phyloP scores from a whole-genome alignment of 92 coral and sea anemone genomes.

The Zoanthus sociatus region DNA sequence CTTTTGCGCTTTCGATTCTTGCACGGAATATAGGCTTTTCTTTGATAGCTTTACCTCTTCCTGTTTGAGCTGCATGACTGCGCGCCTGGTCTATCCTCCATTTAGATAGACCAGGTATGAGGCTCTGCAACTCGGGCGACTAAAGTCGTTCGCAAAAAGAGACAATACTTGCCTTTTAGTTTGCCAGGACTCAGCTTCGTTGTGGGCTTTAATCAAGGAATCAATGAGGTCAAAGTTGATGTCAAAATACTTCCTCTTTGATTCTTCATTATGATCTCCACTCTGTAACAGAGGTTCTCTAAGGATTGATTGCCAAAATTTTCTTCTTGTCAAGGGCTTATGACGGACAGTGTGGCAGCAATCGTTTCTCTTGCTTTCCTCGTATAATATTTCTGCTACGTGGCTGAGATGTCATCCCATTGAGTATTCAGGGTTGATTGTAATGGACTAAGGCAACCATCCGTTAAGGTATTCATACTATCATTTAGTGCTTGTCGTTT shows the following conservation, averaged over 20 bases:
- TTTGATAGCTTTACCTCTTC: slow-evolving; percentile 20
- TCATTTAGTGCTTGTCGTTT: slow-evolving; percentile 42
- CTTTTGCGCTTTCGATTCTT: background rate
- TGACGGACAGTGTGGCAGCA: slow-evolving; percentile 42
- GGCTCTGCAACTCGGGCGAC: background rate
- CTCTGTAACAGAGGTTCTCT: slow-evolving; percentile 39
- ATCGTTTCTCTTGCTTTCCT: slow-evolving; percentile 52
- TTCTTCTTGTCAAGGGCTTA: slow-evolving; percentile 66
- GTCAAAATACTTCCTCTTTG: slow-evolving; percentile 56
- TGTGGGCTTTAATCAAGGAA: slow-evolving; percentile 36
- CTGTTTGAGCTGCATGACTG: slow-evolving; percentile 5
- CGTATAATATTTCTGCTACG: slow-evolving; percentile 49
- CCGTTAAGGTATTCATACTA: background rate
- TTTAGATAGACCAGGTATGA: slow-evolving; percentile 18
- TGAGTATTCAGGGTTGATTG: background rate
- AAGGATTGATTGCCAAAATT: slow-evolving; percentile 54
- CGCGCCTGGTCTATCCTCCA: slow-evolving; percentile 36
- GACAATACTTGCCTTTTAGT: slow-evolving; percentile 10
- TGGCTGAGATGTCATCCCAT: slow-evolving; percentile 65
- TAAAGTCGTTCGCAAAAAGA: slow-evolving; percentile 10
- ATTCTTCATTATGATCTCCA: slow-evolving; percentile 11
- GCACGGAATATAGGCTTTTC: slow-evolving; percentile 17
- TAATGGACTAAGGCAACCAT: slow-evolving; percentile 27
- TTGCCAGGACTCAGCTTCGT: slow-evolving; percentile 37
- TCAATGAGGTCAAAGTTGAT: slow-evolving; percentile 43